Base-by-base conservation (phyloP, 2,113 vertebrate genomes). In the Mormyrus lacerda region DNA sequence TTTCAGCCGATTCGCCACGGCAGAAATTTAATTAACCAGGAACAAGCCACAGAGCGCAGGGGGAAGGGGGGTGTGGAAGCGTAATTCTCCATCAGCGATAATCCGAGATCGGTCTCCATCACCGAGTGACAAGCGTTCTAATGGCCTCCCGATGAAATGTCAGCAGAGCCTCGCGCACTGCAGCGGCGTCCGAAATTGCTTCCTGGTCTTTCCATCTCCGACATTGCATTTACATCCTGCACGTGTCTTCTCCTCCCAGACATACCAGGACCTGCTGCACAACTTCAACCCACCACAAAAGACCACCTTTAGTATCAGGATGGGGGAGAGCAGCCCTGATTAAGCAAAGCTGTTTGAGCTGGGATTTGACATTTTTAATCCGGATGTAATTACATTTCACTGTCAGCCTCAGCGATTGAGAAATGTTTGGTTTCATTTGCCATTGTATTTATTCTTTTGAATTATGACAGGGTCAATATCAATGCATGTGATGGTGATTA, bases 1-100 rank as follows among this genome's bases (percentile, higher is more conserved):
- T 93, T 91, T 87, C 91, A 91, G 91, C 91, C 92, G 91, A 94
- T 93, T 93, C 91, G 91, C 92, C 91, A 93, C 90, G 90, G 93
- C 91, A 93, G 93, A 94, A 94, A 94, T 95, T 91, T 94, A 95
- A 95, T 95, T 94, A 95, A 93, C 91, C 92, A 91, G 89, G 91
- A 92, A 93, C 90, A 73, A 91, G 65, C 85, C 89, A 53, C 27
- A 53, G 24, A 90, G 55, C 65, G 44, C 39, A 11, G 35, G 35
- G 73, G 11, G 50, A 31, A 48, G 85, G 21, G 21, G 45, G 35
- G 85, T 73, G 86, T 31, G 89, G 90, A 90, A 91, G 91, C 89
- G 92, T 93, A 93, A 94, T 94, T 93, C 92, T 92, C 93, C 92
- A 94, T 94, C 94, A 95, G 94, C 91, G 92, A 89, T 92, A 93